Evolutionary conservation across 2,888 invertebrate species (phyloP).

Genomic region (Phengaris arion): DNA sequence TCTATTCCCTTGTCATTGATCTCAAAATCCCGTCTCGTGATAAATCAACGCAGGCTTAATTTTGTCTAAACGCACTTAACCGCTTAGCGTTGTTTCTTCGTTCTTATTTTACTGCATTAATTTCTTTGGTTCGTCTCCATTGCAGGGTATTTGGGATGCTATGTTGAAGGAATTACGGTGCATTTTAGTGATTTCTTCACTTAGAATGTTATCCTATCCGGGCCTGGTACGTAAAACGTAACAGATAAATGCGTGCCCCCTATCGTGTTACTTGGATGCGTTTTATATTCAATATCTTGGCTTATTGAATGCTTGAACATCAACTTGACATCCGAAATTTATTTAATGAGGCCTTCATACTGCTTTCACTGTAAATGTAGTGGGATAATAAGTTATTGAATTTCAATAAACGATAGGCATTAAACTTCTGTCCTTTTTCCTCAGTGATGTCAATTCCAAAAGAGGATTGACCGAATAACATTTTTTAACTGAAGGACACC

Average conservation of each 20-base stretch:
- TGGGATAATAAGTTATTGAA: constrained; percentile 17
- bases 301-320: constrained; percentile 17
- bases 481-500: neutral
- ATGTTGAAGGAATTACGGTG: constrained; percentile 40
- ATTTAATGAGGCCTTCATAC: constrained; percentile 1
- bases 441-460: neutral
- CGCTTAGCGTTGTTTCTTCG: constrained; percentile 56
- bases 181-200: constrained; percentile 39
- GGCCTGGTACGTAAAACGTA: constrained; percentile 66
- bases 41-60: constrained; percentile 26
- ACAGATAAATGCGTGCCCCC: constrained; percentile 69
- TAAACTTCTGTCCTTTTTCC: neutral
- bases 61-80: constrained; percentile 43
- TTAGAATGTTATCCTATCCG: constrained; percentile 65
- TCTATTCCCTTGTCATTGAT: constrained; percentile 26
- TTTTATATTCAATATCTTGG: constrained; percentile 48
- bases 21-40: constrained; percentile 19
- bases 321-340: constrained; percentile 18
- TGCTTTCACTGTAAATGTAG: constrained; percentile 2
- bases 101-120: constrained; percentile 62
- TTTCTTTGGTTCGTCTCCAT: constrained; percentile 44
- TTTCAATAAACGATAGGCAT: neutral
- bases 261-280: constrained; percentile 64
- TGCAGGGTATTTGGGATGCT: constrained; percentile 44
- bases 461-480: neutral